These are phyloP conservation scores for Mormyrus iriodes DNA, from an alignment of 2,113 vertebrate genomes.

Conservation along the genomic window DNA sequence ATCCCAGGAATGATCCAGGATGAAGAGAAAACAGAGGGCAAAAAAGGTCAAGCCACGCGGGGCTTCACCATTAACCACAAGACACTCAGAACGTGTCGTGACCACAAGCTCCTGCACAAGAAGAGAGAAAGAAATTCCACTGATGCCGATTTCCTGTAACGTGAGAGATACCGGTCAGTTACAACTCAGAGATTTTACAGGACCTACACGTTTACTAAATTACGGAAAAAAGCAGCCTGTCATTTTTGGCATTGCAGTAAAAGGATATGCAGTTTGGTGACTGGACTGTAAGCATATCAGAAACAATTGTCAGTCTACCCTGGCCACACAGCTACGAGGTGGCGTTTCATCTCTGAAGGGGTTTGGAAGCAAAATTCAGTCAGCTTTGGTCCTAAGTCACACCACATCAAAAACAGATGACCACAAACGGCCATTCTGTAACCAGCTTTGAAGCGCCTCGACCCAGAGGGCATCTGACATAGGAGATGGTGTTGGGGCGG, in stretches of 20 bases:
- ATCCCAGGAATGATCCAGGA: not conserved
- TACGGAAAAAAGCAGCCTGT: not conserved
- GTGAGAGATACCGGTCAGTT: not conserved
- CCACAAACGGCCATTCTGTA: not conserved
- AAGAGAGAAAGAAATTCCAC: not conserved
- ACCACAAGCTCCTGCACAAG: not conserved
- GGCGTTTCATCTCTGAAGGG: not conserved
- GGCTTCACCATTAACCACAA: not conserved
- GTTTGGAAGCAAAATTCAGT: not conserved
- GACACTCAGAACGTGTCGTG: not conserved
- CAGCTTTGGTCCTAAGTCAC: not conserved
- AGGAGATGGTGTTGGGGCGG: not conserved
- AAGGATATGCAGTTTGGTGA: not conserved
- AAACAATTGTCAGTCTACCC: not conserved
- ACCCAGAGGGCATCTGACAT: not conserved
- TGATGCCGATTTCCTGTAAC: not conserved
- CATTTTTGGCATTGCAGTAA: not conserved
- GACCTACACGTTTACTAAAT: not conserved
- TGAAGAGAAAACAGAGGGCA: not conserved
- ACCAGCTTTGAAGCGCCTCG: not conserved
- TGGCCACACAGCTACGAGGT: not conserved
- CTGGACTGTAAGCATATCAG: not conserved
- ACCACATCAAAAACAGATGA: conserved; percentile 6
- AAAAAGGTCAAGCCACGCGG: not conserved
- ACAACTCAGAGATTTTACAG: not conserved